These are phyloP conservation scores for Oreochromis aureus DNA, from an alignment of 2,113 vertebrate genomes.

Conservation along the genomic window DNA sequence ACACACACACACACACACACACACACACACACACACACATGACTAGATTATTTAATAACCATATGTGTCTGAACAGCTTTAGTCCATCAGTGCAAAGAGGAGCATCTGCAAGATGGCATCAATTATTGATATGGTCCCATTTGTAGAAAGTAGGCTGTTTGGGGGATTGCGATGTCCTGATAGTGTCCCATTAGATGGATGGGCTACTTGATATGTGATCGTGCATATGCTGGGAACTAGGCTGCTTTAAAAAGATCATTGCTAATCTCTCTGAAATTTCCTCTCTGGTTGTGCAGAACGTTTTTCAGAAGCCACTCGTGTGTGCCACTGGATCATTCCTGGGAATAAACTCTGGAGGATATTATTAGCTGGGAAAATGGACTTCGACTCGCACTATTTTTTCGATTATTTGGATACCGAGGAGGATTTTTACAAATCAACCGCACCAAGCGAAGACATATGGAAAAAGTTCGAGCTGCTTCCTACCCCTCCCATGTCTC, in stretches of 20 bases:
- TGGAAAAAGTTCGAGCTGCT: constrained; percentile 98
- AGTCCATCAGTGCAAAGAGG: background rate
- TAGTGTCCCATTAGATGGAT: background rate
- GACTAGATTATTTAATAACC: constrained; percentile 10
- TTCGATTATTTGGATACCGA: constrained; percentile 81
- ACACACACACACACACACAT: background rate
- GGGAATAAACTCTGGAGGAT: constrained; percentile 35
- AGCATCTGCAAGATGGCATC: constrained; percentile 47
- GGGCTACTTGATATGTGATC: background rate
- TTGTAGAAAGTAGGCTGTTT: constrained; percentile 14
- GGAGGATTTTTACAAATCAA: constrained; percentile 90
- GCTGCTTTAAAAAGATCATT: background rate
- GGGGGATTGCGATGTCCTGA: background rate
- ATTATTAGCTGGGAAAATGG: constrained; percentile 71
- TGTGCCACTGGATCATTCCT: background rate
- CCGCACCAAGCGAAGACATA: constrained; percentile 91
- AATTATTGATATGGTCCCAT: constrained; percentile 54
- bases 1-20: too few relatives aligned
- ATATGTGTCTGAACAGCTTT: background rate
- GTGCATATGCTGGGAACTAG: background rate
- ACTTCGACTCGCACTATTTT: constrained; percentile 87
- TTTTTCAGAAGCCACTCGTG: background rate
- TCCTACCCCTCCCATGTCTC: constrained; percentile 84
- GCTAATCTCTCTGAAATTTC: constrained; percentile 5
- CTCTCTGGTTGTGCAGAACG: constrained; percentile 15